Base-by-base conservation (phyloP, 92 coral and sea anemone species). In the Chrysogorgia sp. region DNA sequence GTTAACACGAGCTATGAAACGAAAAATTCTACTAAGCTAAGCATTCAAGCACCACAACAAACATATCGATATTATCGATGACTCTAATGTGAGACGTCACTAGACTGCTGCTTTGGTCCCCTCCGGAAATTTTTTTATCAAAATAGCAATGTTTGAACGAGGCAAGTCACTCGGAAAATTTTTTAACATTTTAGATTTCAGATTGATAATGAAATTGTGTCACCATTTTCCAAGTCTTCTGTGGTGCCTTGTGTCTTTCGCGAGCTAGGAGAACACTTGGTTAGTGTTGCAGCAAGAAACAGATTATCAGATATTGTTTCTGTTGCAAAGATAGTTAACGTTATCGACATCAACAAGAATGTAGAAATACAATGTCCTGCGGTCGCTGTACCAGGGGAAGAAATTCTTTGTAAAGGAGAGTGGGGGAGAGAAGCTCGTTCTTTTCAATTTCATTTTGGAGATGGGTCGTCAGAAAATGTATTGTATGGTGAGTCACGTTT, bases 351-450 rank as follows among this genome's bases (percentile, higher is more conserved):
- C 12, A 14, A 55, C 49, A 53, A 76, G 1, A 86, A 69, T 12
- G 84, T 89, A 8, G 61, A 72, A 47, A 41, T 93, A 22, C 50
- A n/a, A 34, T 93, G 98, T 67, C 96, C 98, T 1, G 14, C 55
- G 25, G 88, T 96, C 17, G 91, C 84, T 33, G 59, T 86, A 21
- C 84, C 92, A 1, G 97, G 97, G 19, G 78, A 86, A 37, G 82
- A 71, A 55, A 81, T 91, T 26, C 91, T 84, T 31, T 93, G 98
- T 77, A 80, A 85, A 55, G 98, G 98, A 23, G 82, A 85, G 2
- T 60, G 90, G 76, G 41, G 64, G 25, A 82, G 93, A n/a, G 97
- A 97, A 2, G 81, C 94, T 26, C 83, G 93, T 43, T 82, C 85
- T 45, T 67, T 86, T 37, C 87, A 91, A 7, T 88, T 87, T 77